These are phyloP conservation scores for Tipula helvola DNA, from an alignment of 2,888 invertebrate genomes.

Conservation along the genomic window DNA sequence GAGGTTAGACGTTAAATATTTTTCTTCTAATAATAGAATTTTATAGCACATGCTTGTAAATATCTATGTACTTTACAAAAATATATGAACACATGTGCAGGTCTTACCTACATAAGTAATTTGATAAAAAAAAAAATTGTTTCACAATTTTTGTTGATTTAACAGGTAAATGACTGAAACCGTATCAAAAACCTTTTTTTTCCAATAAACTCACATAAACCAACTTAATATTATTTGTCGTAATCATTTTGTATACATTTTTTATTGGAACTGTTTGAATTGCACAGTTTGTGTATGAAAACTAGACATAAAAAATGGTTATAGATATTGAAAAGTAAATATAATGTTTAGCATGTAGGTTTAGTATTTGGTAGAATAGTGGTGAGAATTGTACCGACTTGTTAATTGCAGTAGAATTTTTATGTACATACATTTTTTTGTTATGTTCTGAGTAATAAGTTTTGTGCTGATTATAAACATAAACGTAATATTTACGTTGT, in stretches of 20 bases:
- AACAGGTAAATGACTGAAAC: background rate
- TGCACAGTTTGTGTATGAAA: background rate
- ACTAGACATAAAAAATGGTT: background rate
- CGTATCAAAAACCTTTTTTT: background rate
- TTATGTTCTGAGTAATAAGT: background rate
- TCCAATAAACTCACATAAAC: background rate
- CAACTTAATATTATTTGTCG: background rate
- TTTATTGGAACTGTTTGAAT: background rate
- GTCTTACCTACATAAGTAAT: background rate
- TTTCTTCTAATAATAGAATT: too few relatives aligned
- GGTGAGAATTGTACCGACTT: background rate
- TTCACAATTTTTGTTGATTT: background rate
- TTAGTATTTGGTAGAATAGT: background rate
- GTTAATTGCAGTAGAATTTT: background rate
- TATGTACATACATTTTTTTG: background rate
- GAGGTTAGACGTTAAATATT: too few relatives aligned
- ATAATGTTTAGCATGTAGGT: background rate
- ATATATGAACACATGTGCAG: too few relatives aligned
- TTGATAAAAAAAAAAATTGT: background rate
- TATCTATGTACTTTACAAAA: too few relatives aligned
- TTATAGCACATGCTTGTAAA: too few relatives aligned
- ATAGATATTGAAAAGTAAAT: background rate
- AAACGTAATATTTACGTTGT: background rate
- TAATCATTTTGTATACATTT: background rate
- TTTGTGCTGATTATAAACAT: background rate